These are phyloP conservation scores for Catharus ustulatus DNA, from an alignment of 2,797 vertebrate genomes.

Conservation along the genomic window DNA sequence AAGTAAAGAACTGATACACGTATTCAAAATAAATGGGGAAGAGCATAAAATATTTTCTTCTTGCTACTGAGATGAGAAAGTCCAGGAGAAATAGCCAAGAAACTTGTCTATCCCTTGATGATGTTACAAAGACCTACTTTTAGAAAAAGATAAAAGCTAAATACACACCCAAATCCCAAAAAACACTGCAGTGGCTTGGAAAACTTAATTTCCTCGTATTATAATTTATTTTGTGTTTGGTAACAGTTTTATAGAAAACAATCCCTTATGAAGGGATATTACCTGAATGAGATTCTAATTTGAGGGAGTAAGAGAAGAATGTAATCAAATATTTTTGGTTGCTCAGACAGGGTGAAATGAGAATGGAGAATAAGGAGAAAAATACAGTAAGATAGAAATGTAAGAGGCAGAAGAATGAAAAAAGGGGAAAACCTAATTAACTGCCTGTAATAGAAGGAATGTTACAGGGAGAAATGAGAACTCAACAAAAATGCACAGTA, in stretches of 20 bases:
- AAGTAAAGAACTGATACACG: neutral
- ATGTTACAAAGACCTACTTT: neutral
- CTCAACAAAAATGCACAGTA: neutral
- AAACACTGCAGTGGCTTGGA: neutral
- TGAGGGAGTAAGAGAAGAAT: neutral
- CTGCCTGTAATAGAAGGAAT: neutral
- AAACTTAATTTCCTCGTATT: neutral
- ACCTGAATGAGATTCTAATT: neutral
- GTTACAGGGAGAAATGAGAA: neutral
- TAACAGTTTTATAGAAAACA: neutral
- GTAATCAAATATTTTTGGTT: neutral
- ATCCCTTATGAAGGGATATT: neutral
- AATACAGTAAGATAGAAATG: neutral
- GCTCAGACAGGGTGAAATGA: neutral
- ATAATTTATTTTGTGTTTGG: neutral
- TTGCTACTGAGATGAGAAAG: neutral
- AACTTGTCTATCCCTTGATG: neutral
- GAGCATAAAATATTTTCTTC: neutral
- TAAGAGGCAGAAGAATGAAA: neutral
- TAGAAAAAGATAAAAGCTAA: neutral
- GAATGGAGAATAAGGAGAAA: neutral
- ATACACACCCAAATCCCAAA: fast-evolving
- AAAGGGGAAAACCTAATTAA: neutral
- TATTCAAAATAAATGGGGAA: neutral
- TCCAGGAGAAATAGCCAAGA: neutral